Evolutionary conservation across 2,113 vertebrate species (phyloP), one percentile per base, ranked within the genome.

Genomic region (Engystomops pustulosus): DNA sequence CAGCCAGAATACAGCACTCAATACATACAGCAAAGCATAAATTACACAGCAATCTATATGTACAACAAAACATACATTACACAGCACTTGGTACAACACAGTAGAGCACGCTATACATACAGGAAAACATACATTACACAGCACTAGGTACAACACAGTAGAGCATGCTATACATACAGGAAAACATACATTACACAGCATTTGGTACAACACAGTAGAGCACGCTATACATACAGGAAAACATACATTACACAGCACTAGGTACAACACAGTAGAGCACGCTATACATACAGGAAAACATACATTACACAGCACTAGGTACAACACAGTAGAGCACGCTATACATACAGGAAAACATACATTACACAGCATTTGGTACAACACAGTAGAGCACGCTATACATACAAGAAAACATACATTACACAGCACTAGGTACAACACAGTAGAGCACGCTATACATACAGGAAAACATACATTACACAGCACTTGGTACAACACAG

Each of bases 1-100:
- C 34, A 27, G 70, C 68, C 80, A 83, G 9, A 38, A 49, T 34
- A 55, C 65, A 51, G 32, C 27, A 27, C 41, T n/a, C 47, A 36
- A 27, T 15, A 77, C 30, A 76, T n/a, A 18, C n/a, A 20, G 77
- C n/a, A 18, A 32, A 10, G 20, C 34, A 12, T 38, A 8, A 3
- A 17, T 7, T 3, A 60, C n/a, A n/a, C 65, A 67, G 32, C 27
- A 38, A 18, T 15, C 6, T 18, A 5, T n/a, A 51, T 7, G 17
- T 34, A 23, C 51, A 3, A 3, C 30, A 76, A 1, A 47, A 2
- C 45, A 34, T n/a, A 18, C 17, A 53, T 9, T 20, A 25, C 4
- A 51, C 41, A 67, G 58, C 45, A 23, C 15, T 6, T 2, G 17
- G 70, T 30, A 49, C 23, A 49, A 15, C 70, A 12, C n/a, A 34